Percentiles rank a stretch among this genome's conserved stretches.
phyloP scores from a whole-genome alignment of 1,140 invertebrate genomes.

The Musca domestica region DNA sequence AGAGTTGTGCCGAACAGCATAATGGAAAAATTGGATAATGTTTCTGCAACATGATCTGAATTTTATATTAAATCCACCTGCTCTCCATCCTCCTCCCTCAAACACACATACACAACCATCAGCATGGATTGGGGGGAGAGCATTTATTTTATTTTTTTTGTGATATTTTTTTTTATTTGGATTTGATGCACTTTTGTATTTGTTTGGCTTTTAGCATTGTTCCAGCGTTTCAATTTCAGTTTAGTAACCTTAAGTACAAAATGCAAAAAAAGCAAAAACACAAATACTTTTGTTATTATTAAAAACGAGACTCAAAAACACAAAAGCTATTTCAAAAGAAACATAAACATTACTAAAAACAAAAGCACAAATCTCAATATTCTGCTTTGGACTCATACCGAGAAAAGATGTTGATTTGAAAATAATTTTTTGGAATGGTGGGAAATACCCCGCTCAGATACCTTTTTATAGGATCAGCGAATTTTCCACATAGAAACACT shows the following conservation, averaged over 20 bases:
- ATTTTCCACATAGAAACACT: too few relatives aligned
- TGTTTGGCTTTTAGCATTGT: slow-evolving; percentile 4
- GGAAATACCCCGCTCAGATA: too few relatives aligned
- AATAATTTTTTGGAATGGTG: too few relatives aligned
- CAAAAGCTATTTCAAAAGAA: not conserved
- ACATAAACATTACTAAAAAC: not conserved
- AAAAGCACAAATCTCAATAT: not conserved
- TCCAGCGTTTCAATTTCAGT: not conserved
- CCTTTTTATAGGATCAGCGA: too few relatives aligned
- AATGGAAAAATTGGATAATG: slow-evolving; percentile 16
- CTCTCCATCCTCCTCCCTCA: too few relatives aligned
- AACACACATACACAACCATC: too few relatives aligned
- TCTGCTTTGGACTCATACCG: too few relatives aligned
- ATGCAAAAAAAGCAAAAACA: not conserved
- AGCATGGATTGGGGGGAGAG: too few relatives aligned
- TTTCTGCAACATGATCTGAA: slow-evolving; percentile 21
- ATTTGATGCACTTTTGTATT: not conserved
- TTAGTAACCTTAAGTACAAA: slow-evolving; percentile 16
- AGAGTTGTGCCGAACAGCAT: not conserved
- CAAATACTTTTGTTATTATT: not conserved
- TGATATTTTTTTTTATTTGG: too few relatives aligned
- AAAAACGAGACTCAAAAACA: slow-evolving; percentile 4
- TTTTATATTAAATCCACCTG: slow-evolving; percentile 6
- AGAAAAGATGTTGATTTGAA: too few relatives aligned
- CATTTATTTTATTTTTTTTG: too few relatives aligned